Conservation (phyloP, 2,888 invertebrate genomes). For the Drosophila heteroneura region DNA sequence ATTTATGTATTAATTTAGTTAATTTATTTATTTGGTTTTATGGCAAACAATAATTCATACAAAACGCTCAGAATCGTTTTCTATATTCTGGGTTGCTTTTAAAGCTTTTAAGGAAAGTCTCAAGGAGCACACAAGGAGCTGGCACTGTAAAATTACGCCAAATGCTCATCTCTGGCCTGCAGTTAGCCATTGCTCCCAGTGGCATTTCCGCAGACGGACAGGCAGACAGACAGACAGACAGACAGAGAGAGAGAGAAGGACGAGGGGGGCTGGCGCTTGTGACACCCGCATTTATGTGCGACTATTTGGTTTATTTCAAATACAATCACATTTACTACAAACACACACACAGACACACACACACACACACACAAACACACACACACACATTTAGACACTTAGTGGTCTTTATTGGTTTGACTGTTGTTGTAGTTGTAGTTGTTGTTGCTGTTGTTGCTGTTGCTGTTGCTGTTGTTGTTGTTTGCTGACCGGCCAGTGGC, state of each 20-base stretch:
- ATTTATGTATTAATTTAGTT: background rate
- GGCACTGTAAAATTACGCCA: background rate
- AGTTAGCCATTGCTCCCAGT: background rate
- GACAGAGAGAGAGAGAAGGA: background rate
- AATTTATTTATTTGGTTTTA: accelerated
- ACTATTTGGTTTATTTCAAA: slow-evolving; percentile 81
- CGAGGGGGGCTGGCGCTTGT: slow-evolving; percentile 35
- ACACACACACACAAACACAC: slow-evolving; percentile 50
- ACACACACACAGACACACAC: slow-evolving; percentile 30
- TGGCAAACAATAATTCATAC: background rate
- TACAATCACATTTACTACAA: slow-evolving; percentile 74
- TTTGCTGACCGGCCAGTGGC: slow-evolving; percentile 54
- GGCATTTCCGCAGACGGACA: background rate
- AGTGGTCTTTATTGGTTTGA: slow-evolving; percentile 81
- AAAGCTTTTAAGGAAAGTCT: background rate
- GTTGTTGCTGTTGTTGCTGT: slow-evolving; percentile 10
- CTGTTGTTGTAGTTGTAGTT: slow-evolving; percentile 31
- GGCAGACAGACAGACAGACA: background rate
- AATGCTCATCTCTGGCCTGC: slow-evolving; percentile 29
- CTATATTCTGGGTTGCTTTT: background rate
- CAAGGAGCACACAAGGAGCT: too few relatives aligned
- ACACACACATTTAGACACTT: slow-evolving; percentile 74
- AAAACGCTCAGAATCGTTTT: background rate
- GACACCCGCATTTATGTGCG: slow-evolving; percentile 82
- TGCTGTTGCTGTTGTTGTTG: slow-evolving; percentile 12